Evolutionary conservation across 2,888 invertebrate genomes (phyloP), one percentile per base, ranked within the genome.

Genomic region (Zaprionus obscuricornis): DNA sequence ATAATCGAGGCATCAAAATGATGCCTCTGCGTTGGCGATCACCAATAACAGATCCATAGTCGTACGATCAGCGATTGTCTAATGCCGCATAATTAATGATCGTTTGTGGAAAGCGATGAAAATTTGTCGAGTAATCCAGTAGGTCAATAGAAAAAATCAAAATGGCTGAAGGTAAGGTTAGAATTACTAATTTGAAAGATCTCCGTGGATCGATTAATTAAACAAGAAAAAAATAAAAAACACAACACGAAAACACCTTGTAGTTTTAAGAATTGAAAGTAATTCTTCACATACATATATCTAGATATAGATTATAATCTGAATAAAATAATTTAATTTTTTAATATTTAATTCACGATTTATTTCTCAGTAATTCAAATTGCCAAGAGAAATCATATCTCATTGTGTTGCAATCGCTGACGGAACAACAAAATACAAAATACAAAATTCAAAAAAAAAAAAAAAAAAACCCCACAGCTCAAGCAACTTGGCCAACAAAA

Each of bases 51-150:
- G 27, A 45, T 51, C 40, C 42, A 16, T 34, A 24, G 10, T 43
- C 29, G n/a, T n/a, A 6, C 2, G 3, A 17, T 29, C 16, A 2
- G 8, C n/a, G 14, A 8, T 11, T 26, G 22, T 42, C 50, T 70
- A 79, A 79, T 78, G 79, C 78, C 42, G 45, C 65, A 72, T 82
- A 66, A 79, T 85, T 79, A 79, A 79, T 85, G 78, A 72, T 70
- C 34, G 20, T 11, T n/a, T 46, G 49, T 60, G 57, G 60, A 67
- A 74, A 71, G 63, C 59, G 43, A 73, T 52, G 60, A 58, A 64
- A 69, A 81, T 69, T 56, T 50, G 56, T 69, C 50, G 62, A 37
- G 47, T 56, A 68, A 75, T 58, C 59, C 49, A 60, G 49, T 67
- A 18, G 54, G 47, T 54, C 51, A 59, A 11, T 27, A 26, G 22